Evolutionary conservation across 2,888 invertebrate genomes (phyloP).

Genomic region (Agrenia bidenticulata): DNA sequence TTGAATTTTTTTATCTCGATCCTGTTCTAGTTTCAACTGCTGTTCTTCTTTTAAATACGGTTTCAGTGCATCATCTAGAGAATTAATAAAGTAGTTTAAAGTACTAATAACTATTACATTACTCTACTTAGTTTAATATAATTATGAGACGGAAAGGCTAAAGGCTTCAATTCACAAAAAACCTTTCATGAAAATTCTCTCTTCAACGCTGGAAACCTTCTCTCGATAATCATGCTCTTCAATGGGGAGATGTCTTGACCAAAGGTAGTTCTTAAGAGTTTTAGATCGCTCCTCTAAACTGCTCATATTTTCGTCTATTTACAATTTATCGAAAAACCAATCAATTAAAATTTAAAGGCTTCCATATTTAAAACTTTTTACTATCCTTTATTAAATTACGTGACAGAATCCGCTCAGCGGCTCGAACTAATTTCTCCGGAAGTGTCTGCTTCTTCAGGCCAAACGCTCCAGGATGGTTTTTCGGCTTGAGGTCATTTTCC

Average conservation of each 20-base stretch:
- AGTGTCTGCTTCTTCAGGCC: constrained; percentile 61
- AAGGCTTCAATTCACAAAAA: too few species aligned
- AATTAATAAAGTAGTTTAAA: too few species aligned
- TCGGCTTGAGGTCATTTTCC: constrained; percentile 64
- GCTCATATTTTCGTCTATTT: constrained; percentile 64
- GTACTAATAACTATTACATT: constrained; percentile 40
- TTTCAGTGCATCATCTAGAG: constrained; percentile 48
- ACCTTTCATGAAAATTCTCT: constrained; percentile 57
- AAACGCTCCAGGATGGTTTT: constrained; percentile 71
- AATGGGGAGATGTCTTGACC: constrained; percentile 66
- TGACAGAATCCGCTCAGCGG: constrained; percentile 61
- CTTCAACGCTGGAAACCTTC: constrained; percentile 56
- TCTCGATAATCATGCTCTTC: constrained; percentile 62
- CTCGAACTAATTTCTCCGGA: constrained; percentile 64
- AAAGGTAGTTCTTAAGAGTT: constrained; percentile 64
- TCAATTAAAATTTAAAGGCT: background rate
- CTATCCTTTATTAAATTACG: constrained; percentile 56
- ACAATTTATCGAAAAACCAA: constrained; percentile 7
- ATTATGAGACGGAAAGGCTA: too few species aligned
- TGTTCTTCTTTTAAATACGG: constrained; percentile 50
- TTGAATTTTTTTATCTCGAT: constrained; percentile 62
- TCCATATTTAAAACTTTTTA: background rate
- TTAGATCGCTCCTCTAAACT: constrained; percentile 61
- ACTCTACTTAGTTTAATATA: constrained; percentile 34
- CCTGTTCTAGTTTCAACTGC: constrained; percentile 57